Evolutionary conservation across 2,888 invertebrate species (phyloP), one percentile per base, ranked within the genome.

Genomic region (Drosophila atroscutellata): DNA sequence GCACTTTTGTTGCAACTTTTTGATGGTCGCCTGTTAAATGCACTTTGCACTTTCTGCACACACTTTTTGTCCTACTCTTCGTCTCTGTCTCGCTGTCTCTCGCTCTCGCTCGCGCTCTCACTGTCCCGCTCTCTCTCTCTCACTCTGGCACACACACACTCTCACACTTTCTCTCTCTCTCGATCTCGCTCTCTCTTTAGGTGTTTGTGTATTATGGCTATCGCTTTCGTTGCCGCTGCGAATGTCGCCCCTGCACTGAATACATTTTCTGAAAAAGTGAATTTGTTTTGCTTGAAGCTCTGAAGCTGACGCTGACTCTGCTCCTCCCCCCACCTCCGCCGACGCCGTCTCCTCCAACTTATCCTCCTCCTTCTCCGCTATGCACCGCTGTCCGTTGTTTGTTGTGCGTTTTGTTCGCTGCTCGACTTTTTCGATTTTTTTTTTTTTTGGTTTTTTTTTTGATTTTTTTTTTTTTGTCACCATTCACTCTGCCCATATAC

Each of bases 201-300:
- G 51, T 62, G 49, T 64, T 62, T 75, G 64, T 75, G 57, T 83
- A 65, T 61, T 80, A 75, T 88, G 81, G 81, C 77, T 86, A 87
- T 83, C 82, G 90, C 72, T 77, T 83, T 86, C 87, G 87, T 81
- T 88, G 90, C 86, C 78, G 86, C 87, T 83, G 90, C 89, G 91
- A 90, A 84, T 83, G 91, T 85, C 91, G 90, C 89, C 91, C 90
- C 92, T 90, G 90, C 84, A 91, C 91, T 91, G 92, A 91, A 89
- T 86, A 90, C 90, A 91, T 91, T 89, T 84, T 91, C 65, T 72
- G 75, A 84, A 86, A 90, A 89, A 78, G 78, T 87, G 86, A 89
- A 78, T 81, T 88, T 81, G 81, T 78, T 86, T 77, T 81, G 81
- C 80, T 72, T 60, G 32, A 70, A 82, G 71, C 77, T 56, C 20